Evolutionary conservation across 2,888 invertebrate genomes (phyloP).

Genomic region (Chelonus formosanus): DNA sequence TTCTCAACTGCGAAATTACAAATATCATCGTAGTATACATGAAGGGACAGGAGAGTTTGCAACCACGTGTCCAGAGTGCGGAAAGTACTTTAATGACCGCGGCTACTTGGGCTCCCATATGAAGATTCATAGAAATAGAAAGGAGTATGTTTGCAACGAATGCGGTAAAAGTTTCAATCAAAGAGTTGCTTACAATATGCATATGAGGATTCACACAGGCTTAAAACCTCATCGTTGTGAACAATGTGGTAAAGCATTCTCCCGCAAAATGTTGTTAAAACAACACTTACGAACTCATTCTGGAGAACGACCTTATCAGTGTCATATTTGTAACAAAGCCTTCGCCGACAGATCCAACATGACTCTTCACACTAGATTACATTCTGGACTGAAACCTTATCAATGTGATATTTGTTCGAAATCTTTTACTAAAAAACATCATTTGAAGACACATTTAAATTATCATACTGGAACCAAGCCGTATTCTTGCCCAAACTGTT

Average conservation of each 20-base stretch:
- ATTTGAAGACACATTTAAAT: conserved; percentile 84
- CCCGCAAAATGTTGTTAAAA: conserved; percentile 83
- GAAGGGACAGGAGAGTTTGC: conserved; percentile 85
- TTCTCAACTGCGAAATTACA: conserved; percentile 84
- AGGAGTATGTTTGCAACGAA: conserved; percentile 81
- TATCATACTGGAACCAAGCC: conserved; percentile 86
- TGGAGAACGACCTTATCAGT: conserved; percentile 83
- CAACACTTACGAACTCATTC: conserved; percentile 85
- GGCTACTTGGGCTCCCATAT: conserved; percentile 86
- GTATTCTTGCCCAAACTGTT: conserved; percentile 77
- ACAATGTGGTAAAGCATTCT: conserved; percentile 83
- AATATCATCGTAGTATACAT: conserved; percentile 83
- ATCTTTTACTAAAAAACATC: conserved; percentile 87
- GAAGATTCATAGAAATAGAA: conserved; percentile 85
- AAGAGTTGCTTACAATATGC: conserved; percentile 88
- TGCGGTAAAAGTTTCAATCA: conserved; percentile 88
- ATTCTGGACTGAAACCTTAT: conserved; percentile 83
- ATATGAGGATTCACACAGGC: conserved; percentile 83
- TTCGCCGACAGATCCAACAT: conserved; percentile 87
- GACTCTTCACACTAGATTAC: conserved; percentile 82
- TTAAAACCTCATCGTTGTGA: conserved; percentile 81
- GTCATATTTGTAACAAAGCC: conserved; percentile 81
- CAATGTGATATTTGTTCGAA: conserved; percentile 74
- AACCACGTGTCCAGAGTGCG: conserved; percentile 78
- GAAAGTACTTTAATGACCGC: conserved; percentile 84